Percentiles rank a stretch among this genome's conserved stretches.
phyloP scores from a whole-genome alignment of 2,888 invertebrate genomes.

The Macaria notata region DNA sequence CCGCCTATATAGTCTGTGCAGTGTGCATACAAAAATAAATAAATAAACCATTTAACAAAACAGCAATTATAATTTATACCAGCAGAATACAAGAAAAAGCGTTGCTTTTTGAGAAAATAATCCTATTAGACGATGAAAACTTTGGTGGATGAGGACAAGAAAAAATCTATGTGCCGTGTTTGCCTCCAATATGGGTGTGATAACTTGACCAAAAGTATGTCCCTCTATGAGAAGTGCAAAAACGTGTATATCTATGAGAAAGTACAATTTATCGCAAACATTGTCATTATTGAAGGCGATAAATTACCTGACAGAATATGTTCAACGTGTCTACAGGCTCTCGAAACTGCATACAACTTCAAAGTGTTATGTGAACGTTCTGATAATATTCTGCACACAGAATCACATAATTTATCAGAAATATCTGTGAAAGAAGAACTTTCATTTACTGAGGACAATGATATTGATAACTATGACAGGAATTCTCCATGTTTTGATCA shows the following conservation, averaged over 20 bases:
- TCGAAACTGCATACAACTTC: conserved; percentile 61
- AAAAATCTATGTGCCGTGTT: conserved; percentile 53
- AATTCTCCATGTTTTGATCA: neutral
- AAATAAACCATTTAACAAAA: no score
- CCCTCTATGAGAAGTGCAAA: conserved; percentile 58
- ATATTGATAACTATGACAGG: conserved; percentile 5
- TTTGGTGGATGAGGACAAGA: conserved; percentile 23
- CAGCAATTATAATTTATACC: no score
- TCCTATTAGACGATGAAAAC: neutral
- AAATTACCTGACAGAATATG: conserved; percentile 65
- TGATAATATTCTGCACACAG: conserved; percentile 43
- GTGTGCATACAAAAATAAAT: no score
- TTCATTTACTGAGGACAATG: conserved; percentile 7
- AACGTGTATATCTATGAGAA: conserved; percentile 51
- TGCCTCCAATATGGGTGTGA: conserved; percentile 48
- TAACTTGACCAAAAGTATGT: conserved; percentile 43
- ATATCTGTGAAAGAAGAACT: conserved; percentile 17
- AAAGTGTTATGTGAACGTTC: conserved; percentile 49
- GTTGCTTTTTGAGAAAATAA: no score
- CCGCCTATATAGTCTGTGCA: no score
- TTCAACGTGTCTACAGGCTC: conserved; percentile 53
- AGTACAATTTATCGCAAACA: conserved; percentile 55
- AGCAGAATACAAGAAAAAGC: no score
- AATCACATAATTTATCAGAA: neutral
- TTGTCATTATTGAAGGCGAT: conserved; percentile 56